Percentiles rank a stretch among this genome's conserved stretches.
Conservation (phyloP, 2,113 vertebrate genomes). For the Cepphus grylle region DNA sequence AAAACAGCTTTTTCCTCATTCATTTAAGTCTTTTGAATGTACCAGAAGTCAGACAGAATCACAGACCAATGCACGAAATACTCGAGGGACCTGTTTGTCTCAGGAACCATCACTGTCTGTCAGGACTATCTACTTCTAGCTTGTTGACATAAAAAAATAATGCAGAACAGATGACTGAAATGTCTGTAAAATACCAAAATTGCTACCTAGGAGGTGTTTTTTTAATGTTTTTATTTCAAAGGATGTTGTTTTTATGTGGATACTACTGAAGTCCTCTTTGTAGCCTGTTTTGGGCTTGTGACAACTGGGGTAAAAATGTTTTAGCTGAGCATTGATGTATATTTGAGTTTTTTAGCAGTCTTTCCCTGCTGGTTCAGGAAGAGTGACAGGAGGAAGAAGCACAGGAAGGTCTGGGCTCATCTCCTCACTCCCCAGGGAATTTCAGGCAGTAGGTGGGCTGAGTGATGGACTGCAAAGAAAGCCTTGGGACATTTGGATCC, state of each 20-base stretch:
- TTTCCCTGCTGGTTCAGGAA: not conserved
- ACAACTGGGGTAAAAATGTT: not conserved
- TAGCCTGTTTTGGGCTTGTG: not conserved
- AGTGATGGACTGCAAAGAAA: not conserved
- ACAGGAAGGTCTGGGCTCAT: not conserved
- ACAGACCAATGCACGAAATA: not conserved
- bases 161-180: conserved; percentile 16
- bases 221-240: conserved; percentile 4
- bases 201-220: not conserved
- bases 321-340: not conserved
- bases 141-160: not conserved
- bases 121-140: conserved; percentile 6
- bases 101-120: not conserved
- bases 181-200: not conserved
- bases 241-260: not conserved
- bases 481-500: not conserved
- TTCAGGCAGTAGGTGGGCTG: not conserved
- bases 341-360: not conserved
- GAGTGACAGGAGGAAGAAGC: not conserved
- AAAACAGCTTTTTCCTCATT: not conserved
- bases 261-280: not conserved
- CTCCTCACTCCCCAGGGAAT: not conserved
- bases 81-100: conserved; percentile 1
- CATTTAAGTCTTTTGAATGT: conserved; percentile 6
- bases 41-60: not conserved